Evolutionary conservation across 1,140 invertebrate species (phyloP).

Genomic region (Heliconius hermathena): DNA sequence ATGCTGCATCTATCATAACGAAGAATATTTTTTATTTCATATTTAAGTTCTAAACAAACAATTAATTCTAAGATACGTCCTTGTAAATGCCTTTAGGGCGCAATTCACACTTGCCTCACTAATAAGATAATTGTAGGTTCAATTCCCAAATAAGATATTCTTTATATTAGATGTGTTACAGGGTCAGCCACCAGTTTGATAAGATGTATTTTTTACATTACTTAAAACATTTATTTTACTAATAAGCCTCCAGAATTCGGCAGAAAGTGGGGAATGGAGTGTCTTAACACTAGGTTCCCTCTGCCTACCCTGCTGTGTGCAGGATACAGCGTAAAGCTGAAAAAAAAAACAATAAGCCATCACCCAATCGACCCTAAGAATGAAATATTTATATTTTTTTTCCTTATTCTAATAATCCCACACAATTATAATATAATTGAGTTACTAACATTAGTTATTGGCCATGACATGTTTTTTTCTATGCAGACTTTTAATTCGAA

Average conservation of each 20-base stretch:
- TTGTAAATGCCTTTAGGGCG: not conserved
- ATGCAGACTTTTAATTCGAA: not conserved
- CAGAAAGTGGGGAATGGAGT: too few species aligned
- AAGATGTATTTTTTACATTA: too few species aligned
- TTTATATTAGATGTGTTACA: too few species aligned
- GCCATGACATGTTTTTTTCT: slow-evolving; percentile 5
- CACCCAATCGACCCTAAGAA: too few species aligned
- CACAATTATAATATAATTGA: not conserved
- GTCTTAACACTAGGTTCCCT: too few species aligned
- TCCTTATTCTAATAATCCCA: not conserved
- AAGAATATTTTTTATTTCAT: not conserved
- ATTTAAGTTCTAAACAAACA: not conserved
- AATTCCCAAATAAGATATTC: not conserved
- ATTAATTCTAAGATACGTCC: not conserved
- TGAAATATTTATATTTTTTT: not conserved
- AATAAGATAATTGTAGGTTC: not conserved
- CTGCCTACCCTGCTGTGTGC: too few species aligned
- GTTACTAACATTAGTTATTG: not conserved
- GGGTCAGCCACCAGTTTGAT: too few species aligned
- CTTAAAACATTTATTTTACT: too few species aligned
- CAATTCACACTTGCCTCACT: not conserved
- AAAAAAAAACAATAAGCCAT: too few species aligned
- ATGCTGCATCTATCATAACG: too few species aligned
- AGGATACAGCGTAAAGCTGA: too few species aligned
- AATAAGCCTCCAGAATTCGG: too few species aligned